These are phyloP conservation scores for Pseudomyrmex dendroicus DNA, from an alignment of 1,140 invertebrate species.

Conservation along the genomic window DNA sequence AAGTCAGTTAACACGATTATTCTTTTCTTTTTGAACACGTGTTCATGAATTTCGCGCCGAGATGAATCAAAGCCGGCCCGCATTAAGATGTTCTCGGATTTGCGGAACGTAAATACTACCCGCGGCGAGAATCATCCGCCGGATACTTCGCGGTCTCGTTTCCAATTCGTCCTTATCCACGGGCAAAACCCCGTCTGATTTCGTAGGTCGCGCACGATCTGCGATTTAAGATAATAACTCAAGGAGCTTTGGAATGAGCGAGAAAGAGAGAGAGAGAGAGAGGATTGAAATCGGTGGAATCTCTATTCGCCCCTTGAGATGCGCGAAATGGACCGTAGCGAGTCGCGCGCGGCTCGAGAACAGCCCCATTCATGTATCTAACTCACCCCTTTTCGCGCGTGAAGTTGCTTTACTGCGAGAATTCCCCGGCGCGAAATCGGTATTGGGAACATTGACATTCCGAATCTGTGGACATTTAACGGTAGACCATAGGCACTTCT, in stretches of 20 bases:
- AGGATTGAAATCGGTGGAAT: conserved; percentile 20
- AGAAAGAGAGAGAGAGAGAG: background rate
- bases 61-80: background rate
- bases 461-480: conserved; percentile 27
- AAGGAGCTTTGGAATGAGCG: conserved; percentile 24
- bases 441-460: conserved; percentile 27
- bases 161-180: conserved; percentile 29
- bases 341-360: conserved; percentile 34
- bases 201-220: conserved; percentile 50
- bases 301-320: conserved; percentile 55
- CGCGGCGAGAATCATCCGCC: conserved; percentile 34
- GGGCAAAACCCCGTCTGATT: conserved; percentile 27
- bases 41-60: conserved; percentile 23
- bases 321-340: conserved; percentile 54
- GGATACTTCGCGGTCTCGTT: conserved; percentile 30
- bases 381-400: conserved; percentile 17
- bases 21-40: background rate
- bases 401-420: conserved; percentile 29
- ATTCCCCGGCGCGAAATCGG: conserved; percentile 18
- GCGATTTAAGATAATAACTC: conserved; percentile 59
- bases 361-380: conserved; percentile 10
- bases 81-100: conserved; percentile 34
- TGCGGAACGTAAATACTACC: conserved; percentile 45
- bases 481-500: background rate
- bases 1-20: conserved; percentile 10